Conservation (phyloP, 2,113 vertebrate genomes). For the Anguilla rostrata region DNA sequence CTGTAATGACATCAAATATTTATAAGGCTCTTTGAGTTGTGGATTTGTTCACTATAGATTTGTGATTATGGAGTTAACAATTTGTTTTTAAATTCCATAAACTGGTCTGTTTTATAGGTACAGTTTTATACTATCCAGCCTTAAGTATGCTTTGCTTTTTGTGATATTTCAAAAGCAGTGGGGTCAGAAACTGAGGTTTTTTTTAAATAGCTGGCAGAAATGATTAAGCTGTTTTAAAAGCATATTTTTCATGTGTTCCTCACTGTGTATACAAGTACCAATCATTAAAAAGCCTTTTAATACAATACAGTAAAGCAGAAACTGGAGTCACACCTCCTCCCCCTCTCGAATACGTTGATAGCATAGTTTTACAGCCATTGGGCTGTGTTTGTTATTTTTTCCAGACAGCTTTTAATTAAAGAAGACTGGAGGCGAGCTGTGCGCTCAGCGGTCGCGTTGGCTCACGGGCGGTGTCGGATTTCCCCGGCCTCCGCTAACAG, state of each 20-base stretch:
- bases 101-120: too few species aligned
- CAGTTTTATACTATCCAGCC: too few species aligned
- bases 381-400: conserved; percentile 65
- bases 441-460: conserved; percentile 60
- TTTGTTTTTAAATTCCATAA: too few species aligned
- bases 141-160: conserved; percentile 50
- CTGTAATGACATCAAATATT: not conserved
- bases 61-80: too few species aligned
- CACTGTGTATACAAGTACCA: conserved; percentile 69
- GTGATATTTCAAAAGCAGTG: conserved; percentile 60
- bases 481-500: conserved; percentile 51
- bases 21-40: conserved; percentile 33
- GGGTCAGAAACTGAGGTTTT: not conserved
- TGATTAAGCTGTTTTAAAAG: conserved; percentile 14
- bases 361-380: conserved; percentile 70
- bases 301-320: conserved; percentile 70
- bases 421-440: conserved; percentile 69
- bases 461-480: conserved; percentile 65
- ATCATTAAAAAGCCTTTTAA: conserved; percentile 62
- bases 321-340: conserved; percentile 64
- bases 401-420: conserved; percentile 79
- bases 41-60: too few species aligned
- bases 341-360: conserved; percentile 66
- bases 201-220: not conserved
- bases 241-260: conserved; percentile 73